Base-by-base conservation (phyloP, 2,797 vertebrate genomes). In the Paramormyrops hopkinsi region DNA sequence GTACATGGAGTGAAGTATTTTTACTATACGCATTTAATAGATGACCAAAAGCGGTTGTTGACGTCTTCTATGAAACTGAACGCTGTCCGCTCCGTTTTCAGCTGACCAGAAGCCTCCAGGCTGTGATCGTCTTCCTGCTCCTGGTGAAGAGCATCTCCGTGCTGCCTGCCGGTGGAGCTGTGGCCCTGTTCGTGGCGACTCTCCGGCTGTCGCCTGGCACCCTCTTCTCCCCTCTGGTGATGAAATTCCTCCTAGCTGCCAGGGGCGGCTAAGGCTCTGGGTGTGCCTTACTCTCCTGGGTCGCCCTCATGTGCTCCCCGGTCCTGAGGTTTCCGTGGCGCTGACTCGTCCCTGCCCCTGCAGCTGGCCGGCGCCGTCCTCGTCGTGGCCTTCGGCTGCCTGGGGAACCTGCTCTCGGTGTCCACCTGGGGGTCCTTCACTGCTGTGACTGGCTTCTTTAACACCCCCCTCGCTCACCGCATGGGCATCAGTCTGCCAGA, bases 41-140 rank as follows among this genome's bases (percentile, higher is more conserved):
- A 19, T n/a, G 33, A n/a, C n/a, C n/a, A 25, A 51, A 50, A 85
- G 82, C 5, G 37, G 73, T 44, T 7, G 37, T 19, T 8, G 37
- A 79, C 2, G 7, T 54, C 51, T 22, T 54, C 17, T 12, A 19
- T 48, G 19, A 76, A 9, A 7, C 46, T 19, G 41, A 48, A 25
- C 0, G 50, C 22, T 48, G 22, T 22, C 44, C 0, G 86, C 29
- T 91, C 11, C 91, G 29, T 91, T 90, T 53, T 73, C 93, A 98
- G 97, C 88, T 89, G 54, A 88, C 91, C 56, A 91, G 92, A 4
- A 93, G 92, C 87, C 93, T 97, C 22, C 92, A 90, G 87, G 96
- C 95, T 0, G 8, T 94, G 51, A 89, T 94, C 5, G 89, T 95
- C 17, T 94, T 96, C 93, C 94, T 97, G 54, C 93, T 97, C 89